A percentile compares a stretch with the other conserved stretches of the same genome.
phyloP scores from a whole-genome alignment of 2,888 invertebrate genomes.

The Nephrotoma flavescens region DNA sequence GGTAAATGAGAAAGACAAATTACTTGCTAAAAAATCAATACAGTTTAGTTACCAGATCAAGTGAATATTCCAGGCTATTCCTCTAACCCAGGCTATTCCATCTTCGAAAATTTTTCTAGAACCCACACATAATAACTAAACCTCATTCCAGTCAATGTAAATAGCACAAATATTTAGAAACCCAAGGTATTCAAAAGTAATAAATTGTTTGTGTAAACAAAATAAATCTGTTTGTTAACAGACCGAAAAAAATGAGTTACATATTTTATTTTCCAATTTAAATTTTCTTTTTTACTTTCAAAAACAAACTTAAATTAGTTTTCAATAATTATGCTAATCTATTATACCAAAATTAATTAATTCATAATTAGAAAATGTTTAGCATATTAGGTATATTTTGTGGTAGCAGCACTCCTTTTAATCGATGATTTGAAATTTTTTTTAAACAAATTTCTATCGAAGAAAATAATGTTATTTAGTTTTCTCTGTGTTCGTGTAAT shows the following conservation, averaged over 20 bases:
- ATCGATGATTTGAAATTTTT: not conserved
- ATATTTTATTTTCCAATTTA: not conserved
- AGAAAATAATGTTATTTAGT: not conserved
- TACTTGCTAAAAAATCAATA: too few relatives aligned
- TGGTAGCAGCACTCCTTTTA: not conserved
- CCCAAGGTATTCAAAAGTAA: not conserved
- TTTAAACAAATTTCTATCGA: not conserved
- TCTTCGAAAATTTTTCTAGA: not conserved
- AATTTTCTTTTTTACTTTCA: not conserved
- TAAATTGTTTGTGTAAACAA: not conserved
- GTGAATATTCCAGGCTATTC: too few relatives aligned
- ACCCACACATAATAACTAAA: not conserved
- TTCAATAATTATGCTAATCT: not conserved
- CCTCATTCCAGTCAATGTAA: not conserved
- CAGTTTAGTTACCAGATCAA: too few relatives aligned
- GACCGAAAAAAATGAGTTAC: not conserved
- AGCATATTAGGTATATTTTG: not conserved
- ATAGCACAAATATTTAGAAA: not conserved
- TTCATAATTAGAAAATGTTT: not conserved
- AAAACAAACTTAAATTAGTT: not conserved
- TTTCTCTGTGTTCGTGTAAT: not conserved
- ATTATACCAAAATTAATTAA: not conserved
- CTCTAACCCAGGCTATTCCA: too few relatives aligned
- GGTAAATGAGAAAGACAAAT: too few relatives aligned
- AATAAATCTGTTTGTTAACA: not conserved